These are phyloP conservation scores for Cheilosia urbana DNA, from an alignment of 2,888 invertebrate species.

Conservation along the genomic window DNA sequence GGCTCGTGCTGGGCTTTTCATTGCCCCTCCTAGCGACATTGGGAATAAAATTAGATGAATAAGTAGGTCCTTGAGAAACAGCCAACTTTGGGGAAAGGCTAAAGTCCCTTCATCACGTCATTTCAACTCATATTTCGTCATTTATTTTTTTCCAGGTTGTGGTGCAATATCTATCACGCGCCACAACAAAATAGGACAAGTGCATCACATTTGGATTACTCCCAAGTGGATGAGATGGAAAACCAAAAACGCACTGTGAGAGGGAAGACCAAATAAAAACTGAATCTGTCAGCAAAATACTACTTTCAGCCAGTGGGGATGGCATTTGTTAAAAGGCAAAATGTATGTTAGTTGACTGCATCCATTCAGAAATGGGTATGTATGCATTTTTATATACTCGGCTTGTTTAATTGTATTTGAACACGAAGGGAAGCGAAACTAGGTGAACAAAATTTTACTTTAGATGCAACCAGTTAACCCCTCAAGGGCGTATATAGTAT, in stretches of 20 bases:
- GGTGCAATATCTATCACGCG: constrained; percentile 1
- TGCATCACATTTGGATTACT: constrained; percentile 24
- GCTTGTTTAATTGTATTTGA: constrained; percentile 1
- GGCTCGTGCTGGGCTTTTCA: no score
- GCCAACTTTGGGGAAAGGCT: no score
- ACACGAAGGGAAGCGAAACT: background rate
- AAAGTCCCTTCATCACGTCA: background rate
- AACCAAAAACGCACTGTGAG: constrained; percentile 35
- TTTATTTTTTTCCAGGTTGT: background rate
- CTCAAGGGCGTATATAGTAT: background rate
- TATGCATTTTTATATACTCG: background rate
- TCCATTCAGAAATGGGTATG: constrained; percentile 10
- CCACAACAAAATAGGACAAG: background rate
- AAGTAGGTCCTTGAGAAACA: no score
- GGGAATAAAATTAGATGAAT: no score
- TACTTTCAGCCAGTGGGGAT: background rate
- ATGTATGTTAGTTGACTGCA: constrained; percentile 23
- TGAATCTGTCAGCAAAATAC: constrained; percentile 5
- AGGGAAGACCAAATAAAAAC: background rate
- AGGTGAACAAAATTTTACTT: constrained; percentile 9
- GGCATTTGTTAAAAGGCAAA: background rate
- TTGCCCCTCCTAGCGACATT: no score
- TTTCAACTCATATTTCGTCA: no score
- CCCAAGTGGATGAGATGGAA: constrained; percentile 39
- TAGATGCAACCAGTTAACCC: constrained; percentile 3